Percentiles rank a stretch among this genome's conserved stretches.
phyloP scores from a whole-genome alignment of 2,113 vertebrate genomes.

The Hymenochirus boettgeri region DNA sequence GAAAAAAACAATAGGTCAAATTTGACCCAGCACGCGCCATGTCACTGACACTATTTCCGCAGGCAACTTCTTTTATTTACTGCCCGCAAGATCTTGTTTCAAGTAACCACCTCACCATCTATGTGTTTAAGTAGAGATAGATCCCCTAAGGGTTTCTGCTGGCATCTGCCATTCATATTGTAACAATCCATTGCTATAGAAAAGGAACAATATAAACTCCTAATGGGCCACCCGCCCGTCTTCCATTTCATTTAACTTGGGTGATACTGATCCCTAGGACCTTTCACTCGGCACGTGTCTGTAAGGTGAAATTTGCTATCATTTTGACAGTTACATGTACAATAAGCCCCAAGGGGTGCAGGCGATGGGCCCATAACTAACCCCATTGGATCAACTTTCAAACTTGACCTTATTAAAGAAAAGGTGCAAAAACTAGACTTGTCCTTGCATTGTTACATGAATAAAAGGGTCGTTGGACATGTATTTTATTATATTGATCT shows the following conservation, averaged over 20 bases:
- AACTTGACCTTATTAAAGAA: constrained; percentile 7
- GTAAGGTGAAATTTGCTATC: neutral
- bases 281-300: constrained; percentile 20
- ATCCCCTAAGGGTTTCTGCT: neutral
- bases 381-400: constrained; percentile 11
- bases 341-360: neutral
- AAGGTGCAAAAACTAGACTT: constrained; percentile 11
- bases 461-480: neutral
- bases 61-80: neutral
- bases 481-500: neutral
- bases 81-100: neutral
- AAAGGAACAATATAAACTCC: constrained; percentile 6
- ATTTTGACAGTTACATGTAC: neutral
- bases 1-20: constrained; percentile 7
- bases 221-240: neutral
- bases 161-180: neutral
- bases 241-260: neutral
- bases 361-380: neutral
- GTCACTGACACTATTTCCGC: neutral
- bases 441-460: neutral
- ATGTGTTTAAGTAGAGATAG: neutral
- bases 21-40: constrained; percentile 7
- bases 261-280: constrained; percentile 1
- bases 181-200: constrained; percentile 5
- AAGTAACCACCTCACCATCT: neutral